Evolutionary conservation across 1,140 invertebrate species (phyloP).

Genomic region (Aphelenchoides avenae): DNA sequence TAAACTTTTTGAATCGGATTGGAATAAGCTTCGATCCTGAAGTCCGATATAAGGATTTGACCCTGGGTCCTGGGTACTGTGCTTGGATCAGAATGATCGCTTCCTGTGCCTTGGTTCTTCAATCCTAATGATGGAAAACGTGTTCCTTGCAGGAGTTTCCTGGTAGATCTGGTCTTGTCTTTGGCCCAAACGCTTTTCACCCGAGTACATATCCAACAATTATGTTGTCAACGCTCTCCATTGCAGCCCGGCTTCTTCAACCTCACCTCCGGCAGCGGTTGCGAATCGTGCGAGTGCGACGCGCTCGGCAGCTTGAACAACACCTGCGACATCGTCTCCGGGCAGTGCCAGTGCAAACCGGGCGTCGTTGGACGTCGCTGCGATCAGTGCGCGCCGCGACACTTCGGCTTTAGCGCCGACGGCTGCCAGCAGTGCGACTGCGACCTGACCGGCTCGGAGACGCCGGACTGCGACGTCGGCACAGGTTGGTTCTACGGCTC

Average conservation of each 20-base stretch:
- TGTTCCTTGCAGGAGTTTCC: too few species aligned
- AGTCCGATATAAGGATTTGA: too few species aligned
- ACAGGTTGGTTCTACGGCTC: conserved; percentile 18
- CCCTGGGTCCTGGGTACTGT: too few species aligned
- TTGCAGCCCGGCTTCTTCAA: conserved; percentile 71
- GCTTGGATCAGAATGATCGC: too few species aligned
- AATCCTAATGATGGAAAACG: too few species aligned
- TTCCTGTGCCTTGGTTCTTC: too few species aligned
- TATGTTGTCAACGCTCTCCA: too few species aligned
- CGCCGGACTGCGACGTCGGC: conserved; percentile 51
- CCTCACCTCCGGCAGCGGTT: conserved; percentile 67
- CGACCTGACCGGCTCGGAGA: conserved; percentile 47
- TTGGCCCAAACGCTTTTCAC: too few species aligned
- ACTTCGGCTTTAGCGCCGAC: conserved; percentile 80
- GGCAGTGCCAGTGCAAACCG: conserved; percentile 73
- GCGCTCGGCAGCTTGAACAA: conserved; percentile 75
- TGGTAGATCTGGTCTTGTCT: too few species aligned
- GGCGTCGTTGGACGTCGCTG: conserved; percentile 72
- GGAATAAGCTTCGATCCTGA: too few species aligned
- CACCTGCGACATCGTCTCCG: conserved; percentile 74
- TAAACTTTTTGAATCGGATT: too few species aligned
- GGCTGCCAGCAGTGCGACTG: conserved; percentile 55
- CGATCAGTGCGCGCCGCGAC: conserved; percentile 75
- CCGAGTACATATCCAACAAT: too few species aligned
- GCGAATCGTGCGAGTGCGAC: conserved; percentile 79